Evolutionary conservation across 2,888 invertebrate genomes (phyloP).

Genomic region (Loripinus fragilis): DNA sequence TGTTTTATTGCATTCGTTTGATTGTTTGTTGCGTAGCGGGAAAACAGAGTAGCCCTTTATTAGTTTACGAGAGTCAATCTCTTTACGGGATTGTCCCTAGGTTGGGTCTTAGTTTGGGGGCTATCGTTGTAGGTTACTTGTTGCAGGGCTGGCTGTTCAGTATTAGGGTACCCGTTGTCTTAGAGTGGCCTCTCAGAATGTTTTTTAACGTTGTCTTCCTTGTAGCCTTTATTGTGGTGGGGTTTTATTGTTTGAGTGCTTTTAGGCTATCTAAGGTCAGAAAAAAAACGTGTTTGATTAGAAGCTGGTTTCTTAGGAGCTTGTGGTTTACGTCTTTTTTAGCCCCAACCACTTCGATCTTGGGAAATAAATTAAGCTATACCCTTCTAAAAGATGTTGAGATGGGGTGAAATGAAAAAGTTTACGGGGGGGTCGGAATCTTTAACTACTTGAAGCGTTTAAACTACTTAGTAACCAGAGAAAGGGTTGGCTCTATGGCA

Average conservation of each 20-base stretch:
- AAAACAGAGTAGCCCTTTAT: too few relatives aligned
- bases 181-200: not conserved
- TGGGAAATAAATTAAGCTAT: not conserved
- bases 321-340: not conserved
- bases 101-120: not conserved
- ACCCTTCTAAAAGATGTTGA: not conserved
- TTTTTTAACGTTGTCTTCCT: not conserved
- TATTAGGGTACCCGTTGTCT: not conserved
- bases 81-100: not conserved
- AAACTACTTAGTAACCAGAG: too few relatives aligned
- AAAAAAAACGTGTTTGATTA: not conserved
- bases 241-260: not conserved
- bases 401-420: not conserved
- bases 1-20: not conserved
- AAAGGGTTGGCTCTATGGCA: too few relatives aligned
- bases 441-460: too few relatives aligned
- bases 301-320: not conserved
- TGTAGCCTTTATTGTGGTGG: not conserved
- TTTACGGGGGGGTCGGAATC: not conserved
- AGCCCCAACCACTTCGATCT: not conserved
- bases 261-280: too few relatives aligned
- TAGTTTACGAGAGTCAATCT: not conserved
- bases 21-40: not conserved
- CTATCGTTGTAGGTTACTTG: conserved; percentile 1
- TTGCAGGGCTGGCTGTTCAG: not conserved